Evolutionary conservation across 2,113 vertebrate genomes (phyloP).

Genomic region (Anarrhichthys ocellatus): DNA sequence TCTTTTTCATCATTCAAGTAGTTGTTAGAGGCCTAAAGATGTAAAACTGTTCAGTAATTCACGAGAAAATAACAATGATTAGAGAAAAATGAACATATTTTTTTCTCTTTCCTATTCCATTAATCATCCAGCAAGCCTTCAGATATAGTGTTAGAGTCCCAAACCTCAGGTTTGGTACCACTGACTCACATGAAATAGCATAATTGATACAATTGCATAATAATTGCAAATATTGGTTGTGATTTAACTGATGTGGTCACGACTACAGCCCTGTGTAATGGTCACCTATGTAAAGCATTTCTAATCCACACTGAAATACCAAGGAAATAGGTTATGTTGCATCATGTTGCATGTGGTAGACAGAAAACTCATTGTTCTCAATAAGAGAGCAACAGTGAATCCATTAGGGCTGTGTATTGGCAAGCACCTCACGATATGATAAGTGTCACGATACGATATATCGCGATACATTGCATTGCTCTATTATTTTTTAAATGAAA

Average conservation of each 20-base stretch:
- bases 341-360: constrained; percentile 42
- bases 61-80: background rate
- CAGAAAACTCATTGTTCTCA: constrained; percentile 60
- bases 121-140: background rate
- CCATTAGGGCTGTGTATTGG: constrained; percentile 24
- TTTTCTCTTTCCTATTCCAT: background rate
- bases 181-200: background rate
- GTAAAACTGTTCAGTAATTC: background rate
- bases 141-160: background rate
- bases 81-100: background rate
- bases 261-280: background rate
- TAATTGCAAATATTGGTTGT: background rate
- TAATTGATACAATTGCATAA: background rate
- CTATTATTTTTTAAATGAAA: too few species aligned
- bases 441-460: background rate
- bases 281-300: background rate
- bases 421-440: background rate
- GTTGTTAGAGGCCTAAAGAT: background rate
- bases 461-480: background rate
- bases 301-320: background rate
- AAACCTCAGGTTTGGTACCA: background rate
- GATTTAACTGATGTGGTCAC: background rate
- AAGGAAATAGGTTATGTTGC: constrained; percentile 6
- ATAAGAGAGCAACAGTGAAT: constrained; percentile 52
- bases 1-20: background rate